Evolutionary conservation across 2,797 vertebrate genomes (phyloP).

Genomic region (Onychomys leucogaster): DNA sequence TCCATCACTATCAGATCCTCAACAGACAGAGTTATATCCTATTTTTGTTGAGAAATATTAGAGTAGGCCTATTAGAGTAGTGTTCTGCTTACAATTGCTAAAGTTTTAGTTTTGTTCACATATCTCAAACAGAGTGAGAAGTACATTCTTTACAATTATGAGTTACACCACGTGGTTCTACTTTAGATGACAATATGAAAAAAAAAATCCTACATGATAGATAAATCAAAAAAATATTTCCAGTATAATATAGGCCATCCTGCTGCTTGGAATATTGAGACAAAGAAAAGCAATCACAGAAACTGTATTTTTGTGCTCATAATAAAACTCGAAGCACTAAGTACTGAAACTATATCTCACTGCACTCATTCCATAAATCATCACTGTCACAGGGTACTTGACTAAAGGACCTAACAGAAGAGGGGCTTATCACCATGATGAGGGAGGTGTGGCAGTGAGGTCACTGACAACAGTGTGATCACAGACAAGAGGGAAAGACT

Average conservation of each 20-base stretch:
- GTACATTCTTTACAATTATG: neutral
- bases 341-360: neutral
- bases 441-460: neutral
- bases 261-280: neutral
- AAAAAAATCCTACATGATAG: neutral
- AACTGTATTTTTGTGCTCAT: neutral
- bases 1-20: neutral
- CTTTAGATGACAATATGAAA: neutral
- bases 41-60: neutral
- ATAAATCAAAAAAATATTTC: neutral
- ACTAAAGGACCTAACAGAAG: neutral
- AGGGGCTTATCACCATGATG: neutral
- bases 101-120: neutral
- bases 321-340: neutral
- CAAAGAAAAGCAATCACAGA: neutral
- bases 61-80: neutral
- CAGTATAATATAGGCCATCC: neutral
- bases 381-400: neutral
- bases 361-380: neutral
- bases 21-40: neutral
- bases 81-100: neutral
- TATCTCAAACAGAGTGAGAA: neutral
- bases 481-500: neutral
- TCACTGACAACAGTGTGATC: neutral
- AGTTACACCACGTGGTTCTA: neutral